Base-by-base conservation (phyloP, 1,140 invertebrate species). In the Pissodes strobi region DNA sequence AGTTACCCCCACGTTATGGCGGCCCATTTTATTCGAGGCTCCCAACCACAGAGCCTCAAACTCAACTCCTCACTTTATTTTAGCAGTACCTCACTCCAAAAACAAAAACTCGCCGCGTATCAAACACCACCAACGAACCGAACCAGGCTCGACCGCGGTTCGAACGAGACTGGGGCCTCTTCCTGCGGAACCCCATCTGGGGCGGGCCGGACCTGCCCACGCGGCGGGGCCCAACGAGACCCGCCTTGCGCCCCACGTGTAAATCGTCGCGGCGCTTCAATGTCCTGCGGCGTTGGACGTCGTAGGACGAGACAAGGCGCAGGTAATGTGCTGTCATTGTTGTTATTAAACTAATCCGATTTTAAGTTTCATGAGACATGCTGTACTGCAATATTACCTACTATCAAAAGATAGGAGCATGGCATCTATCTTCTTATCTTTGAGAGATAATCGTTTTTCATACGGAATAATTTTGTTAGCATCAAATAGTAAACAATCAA, bases 151-250 rank as follows among this genome's bases (percentile, higher is more conserved):
- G 51, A 53, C 18, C n/a, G 48, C 30, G 12, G 48, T 52, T 30
- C 46, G 34, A 23, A 27, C 38, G 49, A 53, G 48, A 62, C 59
- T 51, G 48, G 25, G 39, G 48, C 53, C 23, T 56, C 15, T 56
- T 41, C 6, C 19, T 15, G 19, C 10, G 19, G 38, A 25, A 21
- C 53, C 53, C 53, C 37, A 25, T 13, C 15, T 43, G 45, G 59
- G 38, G 30, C 59, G 59, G 46, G 38, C 46, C 46, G 43, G 48
- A 43, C 37, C 53, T 43, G 53, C 53, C 53, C 53, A 56, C 53
- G 38, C 53, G 53, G 53, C 53, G 53, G 37, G 18, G 25, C 37
- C 5, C 37, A 12, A 13, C 38, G 12, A 23, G 37, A 13, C 37
- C 37, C 19, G 21, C 53, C 53, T n/a, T 25, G 19, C 19, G 21